phyloP scores from a whole-genome alignment of 2,797 vertebrate genomes.

The Chrysocyon brachyurus region DNA sequence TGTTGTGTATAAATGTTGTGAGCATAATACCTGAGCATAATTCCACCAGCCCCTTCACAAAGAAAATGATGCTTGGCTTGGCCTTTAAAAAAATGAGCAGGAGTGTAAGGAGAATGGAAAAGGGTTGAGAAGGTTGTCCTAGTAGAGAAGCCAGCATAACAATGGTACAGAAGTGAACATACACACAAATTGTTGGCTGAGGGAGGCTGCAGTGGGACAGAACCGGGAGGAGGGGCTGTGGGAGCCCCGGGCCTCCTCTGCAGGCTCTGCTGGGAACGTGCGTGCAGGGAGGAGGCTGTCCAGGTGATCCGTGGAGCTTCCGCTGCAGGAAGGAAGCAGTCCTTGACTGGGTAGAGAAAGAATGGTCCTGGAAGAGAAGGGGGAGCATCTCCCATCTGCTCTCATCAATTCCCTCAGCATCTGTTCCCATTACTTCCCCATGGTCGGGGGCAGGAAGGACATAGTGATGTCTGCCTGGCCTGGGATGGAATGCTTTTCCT shows the following conservation, averaged over 20 bases:
- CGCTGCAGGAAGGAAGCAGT: not conserved
- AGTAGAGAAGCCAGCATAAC: not conserved
- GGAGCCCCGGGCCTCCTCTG: not conserved
- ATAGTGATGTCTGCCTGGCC: not conserved
- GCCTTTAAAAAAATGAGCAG: conserved; percentile 23
- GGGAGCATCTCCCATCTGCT: not conserved
- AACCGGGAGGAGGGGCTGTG: not conserved
- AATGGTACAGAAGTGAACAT: not conserved
- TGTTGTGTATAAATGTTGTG: not conserved
- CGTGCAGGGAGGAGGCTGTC: not conserved
- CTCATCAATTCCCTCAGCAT: not conserved
- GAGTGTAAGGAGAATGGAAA: not conserved
- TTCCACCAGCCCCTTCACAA: not conserved
- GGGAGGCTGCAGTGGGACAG: not conserved
- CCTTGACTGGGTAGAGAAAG: not conserved
- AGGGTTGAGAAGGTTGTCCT: not conserved
- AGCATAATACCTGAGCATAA: not conserved
- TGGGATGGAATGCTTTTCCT: not conserved
- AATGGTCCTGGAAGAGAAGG: not conserved
- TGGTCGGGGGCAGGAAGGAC: not conserved
- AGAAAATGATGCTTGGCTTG: not conserved
- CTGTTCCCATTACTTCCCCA: not conserved
- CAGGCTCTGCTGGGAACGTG: not conserved
- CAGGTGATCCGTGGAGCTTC: not conserved
- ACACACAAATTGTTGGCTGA: not conserved